Evolutionary conservation across 2,797 vertebrate species (phyloP).

Genomic region (Phrynocephalus guinanensis): DNA sequence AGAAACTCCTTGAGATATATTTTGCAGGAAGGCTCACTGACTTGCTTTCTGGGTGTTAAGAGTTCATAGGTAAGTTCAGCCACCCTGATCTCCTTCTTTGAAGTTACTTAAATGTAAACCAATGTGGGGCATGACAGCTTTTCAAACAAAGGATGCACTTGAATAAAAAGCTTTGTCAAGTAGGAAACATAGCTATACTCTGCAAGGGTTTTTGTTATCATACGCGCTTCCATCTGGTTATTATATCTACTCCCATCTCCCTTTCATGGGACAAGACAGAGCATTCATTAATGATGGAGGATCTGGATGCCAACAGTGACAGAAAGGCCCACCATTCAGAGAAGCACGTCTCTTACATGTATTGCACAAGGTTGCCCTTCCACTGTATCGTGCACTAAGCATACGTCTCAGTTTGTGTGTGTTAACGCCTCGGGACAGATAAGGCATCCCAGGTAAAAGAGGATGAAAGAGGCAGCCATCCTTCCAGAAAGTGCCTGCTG

Average conservation of each 20-base stretch:
- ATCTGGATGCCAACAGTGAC: background rate
- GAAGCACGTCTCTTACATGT: background rate
- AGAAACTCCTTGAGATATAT: too few species aligned
- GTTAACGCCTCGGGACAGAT: background rate
- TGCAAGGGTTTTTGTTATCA: background rate
- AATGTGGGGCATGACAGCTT: background rate
- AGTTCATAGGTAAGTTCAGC: too few species aligned
- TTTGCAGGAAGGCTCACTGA: background rate
- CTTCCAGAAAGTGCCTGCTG: background rate
- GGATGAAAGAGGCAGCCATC: background rate
- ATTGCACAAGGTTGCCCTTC: background rate
- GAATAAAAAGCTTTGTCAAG: background rate
- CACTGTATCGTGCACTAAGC: background rate
- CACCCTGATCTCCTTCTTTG: background rate
- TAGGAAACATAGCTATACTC: background rate
- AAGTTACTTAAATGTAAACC: background rate
- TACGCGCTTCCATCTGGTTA: background rate
- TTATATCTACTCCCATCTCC: background rate
- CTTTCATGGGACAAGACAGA: background rate
- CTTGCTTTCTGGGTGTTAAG: background rate
- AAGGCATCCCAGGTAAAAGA: background rate
- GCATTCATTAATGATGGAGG: background rate
- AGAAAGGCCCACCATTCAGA: background rate
- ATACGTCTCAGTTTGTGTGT: background rate
- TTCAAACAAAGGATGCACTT: background rate